Conservation (phyloP, 2,888 invertebrate species). For the Mythimna albipuncta region DNA sequence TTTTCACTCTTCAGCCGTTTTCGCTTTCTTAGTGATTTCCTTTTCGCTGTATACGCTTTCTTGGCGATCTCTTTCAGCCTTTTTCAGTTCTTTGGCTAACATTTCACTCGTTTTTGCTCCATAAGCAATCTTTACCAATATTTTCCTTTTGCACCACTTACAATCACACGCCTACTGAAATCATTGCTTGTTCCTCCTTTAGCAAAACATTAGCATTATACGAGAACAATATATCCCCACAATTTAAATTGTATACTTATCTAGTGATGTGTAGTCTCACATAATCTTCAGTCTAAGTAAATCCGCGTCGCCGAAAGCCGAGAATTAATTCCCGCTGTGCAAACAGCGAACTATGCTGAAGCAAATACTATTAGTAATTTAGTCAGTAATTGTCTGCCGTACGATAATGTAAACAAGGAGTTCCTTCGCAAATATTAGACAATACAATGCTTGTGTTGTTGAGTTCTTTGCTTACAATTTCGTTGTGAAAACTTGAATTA, state of each 20-base stretch:
- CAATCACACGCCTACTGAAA: neutral
- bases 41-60: too few relatives aligned
- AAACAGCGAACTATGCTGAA: conserved; percentile 51
- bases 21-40: too few relatives aligned
- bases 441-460: conserved; percentile 15
- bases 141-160: too few relatives aligned
- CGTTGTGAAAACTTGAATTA: neutral
- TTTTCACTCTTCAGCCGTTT: too few relatives aligned
- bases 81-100: too few relatives aligned
- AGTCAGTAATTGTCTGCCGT: conserved; percentile 56
- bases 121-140: too few relatives aligned
- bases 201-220: neutral
- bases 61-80: too few relatives aligned
- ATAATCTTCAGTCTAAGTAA: conserved; percentile 47
- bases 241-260: conserved; percentile 25
- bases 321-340: conserved; percentile 53
- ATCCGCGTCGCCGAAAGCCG: conserved; percentile 40
- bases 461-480: conserved; percentile 20
- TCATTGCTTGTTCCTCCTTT: neutral
- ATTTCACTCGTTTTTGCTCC: too few relatives aligned
- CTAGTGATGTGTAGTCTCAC: conserved; percentile 27
- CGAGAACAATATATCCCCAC: neutral
- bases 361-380: conserved; percentile 61
- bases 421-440: conserved; percentile 44
- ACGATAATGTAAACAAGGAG: conserved; percentile 50